A percentile compares a stretch with the other conserved stretches of the same genome.
These are phyloP conservation scores for Sebastes iracundus DNA, from an alignment of 2,797 vertebrate genomes.

Conservation along the genomic window DNA sequence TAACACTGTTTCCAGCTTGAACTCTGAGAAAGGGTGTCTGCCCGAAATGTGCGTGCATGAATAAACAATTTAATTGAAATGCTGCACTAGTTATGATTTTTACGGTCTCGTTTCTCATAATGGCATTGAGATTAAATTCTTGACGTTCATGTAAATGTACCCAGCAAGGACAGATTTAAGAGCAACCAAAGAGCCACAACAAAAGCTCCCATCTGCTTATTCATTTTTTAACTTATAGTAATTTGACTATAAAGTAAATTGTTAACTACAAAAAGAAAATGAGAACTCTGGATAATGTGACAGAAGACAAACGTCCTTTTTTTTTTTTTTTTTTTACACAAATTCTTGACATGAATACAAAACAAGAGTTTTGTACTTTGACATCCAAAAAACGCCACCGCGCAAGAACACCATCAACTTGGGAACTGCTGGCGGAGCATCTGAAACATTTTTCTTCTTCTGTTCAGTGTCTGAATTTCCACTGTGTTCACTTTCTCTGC, in stretches of 20 bases:
- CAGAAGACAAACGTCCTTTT: conserved; percentile 27
- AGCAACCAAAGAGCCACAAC: conserved; percentile 42
- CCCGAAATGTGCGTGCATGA: background rate
- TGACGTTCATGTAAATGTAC: background rate
- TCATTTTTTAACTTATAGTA: conserved; percentile 40
- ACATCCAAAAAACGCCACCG: conserved; percentile 45
- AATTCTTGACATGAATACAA: conserved; percentile 53
- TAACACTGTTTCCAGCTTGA: background rate
- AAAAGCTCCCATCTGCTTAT: conserved; percentile 34
- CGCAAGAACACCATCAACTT: conserved; percentile 35
- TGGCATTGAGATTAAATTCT: background rate
- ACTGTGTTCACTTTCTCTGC: conserved; percentile 18
- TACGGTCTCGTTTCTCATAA: background rate
- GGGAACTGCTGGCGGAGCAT: conserved; percentile 12
- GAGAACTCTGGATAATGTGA: conserved; percentile 41
- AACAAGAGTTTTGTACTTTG: conserved; percentile 48
- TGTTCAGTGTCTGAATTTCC: conserved; percentile 14
- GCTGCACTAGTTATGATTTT: background rate
- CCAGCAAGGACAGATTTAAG: conserved; percentile 31
- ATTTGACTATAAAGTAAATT: conserved; percentile 54
- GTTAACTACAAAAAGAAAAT: conserved; percentile 63
- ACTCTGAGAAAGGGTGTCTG: background rate
- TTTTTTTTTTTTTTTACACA: conserved; percentile 30
- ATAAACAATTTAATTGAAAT: conserved; percentile 5
- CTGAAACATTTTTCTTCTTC: conserved; percentile 25